These are phyloP conservation scores for Dilophus febrilis DNA, from an alignment of 2,888 invertebrate genomes.

Conservation along the genomic window DNA sequence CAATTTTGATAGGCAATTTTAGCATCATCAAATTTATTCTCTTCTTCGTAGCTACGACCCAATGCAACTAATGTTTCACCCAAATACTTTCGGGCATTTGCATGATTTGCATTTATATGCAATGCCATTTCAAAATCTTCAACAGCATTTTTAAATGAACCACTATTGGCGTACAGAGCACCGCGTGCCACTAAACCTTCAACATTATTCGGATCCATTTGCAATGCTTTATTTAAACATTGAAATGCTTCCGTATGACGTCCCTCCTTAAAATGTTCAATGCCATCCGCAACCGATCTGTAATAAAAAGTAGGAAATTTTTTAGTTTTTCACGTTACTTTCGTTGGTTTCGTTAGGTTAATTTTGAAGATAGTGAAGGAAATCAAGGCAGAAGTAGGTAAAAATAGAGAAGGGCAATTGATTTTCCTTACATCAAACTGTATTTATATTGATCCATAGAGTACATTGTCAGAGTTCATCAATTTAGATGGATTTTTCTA, in stretches of 20 bases:
- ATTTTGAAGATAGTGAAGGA: background rate
- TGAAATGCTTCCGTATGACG: slow-evolving; percentile 89
- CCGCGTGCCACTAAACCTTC: slow-evolving; percentile 85
- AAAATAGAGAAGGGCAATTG: too few relatives aligned
- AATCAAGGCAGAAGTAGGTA: background rate
- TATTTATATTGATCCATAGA: too few relatives aligned
- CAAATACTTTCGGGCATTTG: slow-evolving; percentile 86
- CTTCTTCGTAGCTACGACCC: slow-evolving; percentile 76
- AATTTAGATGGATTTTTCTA: too few relatives aligned
- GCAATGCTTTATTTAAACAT: slow-evolving; percentile 81
- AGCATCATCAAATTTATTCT: slow-evolving; percentile 70
- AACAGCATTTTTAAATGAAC: slow-evolving; percentile 83
- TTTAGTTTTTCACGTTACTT: background rate
- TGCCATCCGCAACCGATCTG: slow-evolving; percentile 79
- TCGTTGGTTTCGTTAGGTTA: background rate
- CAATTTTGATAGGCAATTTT: slow-evolving; percentile 73
- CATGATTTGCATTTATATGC: slow-evolving; percentile 73
- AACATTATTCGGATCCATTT: slow-evolving; percentile 80
- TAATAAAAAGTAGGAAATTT: slow-evolving; percentile 1
- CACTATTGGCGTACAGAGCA: slow-evolving; percentile 83
- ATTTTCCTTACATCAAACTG: too few relatives aligned
- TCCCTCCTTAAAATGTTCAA: slow-evolving; percentile 84
- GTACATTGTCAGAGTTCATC: too few relatives aligned
- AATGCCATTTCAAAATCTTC: slow-evolving; percentile 88
- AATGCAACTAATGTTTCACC: slow-evolving; percentile 82